A percentile compares a stretch with the other conserved stretches of the same genome.
Conservation (phyloP, 2,797 vertebrate genomes). For the Cryptoblepharus egeriae region DNA sequence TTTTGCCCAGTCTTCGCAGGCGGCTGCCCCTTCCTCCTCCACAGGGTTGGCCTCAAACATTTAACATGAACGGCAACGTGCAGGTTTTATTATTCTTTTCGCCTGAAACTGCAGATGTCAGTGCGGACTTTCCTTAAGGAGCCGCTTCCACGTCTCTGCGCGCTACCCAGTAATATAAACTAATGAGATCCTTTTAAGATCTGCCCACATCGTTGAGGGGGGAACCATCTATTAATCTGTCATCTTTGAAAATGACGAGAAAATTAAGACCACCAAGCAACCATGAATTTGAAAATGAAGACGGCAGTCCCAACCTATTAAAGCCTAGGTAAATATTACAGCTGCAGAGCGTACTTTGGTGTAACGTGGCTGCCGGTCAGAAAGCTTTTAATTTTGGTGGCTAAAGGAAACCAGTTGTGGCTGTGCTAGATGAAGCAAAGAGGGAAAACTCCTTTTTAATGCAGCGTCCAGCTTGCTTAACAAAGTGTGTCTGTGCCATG, state of each 20-base stretch:
- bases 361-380: neutral
- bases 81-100: slow-evolving; percentile 13
- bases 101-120: slow-evolving; percentile 38
- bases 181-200: slow-evolving; percentile 73
- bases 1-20: neutral
- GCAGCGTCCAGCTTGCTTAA: neutral
- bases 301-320: slow-evolving; percentile 46
- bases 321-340: slow-evolving; percentile 13
- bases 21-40: slow-evolving; percentile 2
- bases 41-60: slow-evolving; percentile 27
- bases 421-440: neutral
- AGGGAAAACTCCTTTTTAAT: too few relatives aligned
- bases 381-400: neutral
- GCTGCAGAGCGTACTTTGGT: neutral
- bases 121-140: slow-evolving; percentile 50
- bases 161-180: slow-evolving; percentile 67
- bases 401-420: neutral
- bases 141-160: slow-evolving; percentile 46
- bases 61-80: slow-evolving; percentile 43
- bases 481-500: too few relatives aligned
- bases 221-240: slow-evolving; percentile 68
- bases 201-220: slow-evolving; percentile 63
- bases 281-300: slow-evolving; percentile 57
- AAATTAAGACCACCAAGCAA: slow-evolving; percentile 58
- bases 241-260: slow-evolving; percentile 55